Conservation (phyloP, 2,888 invertebrate species). For the Epistrophella euchroma region DNA sequence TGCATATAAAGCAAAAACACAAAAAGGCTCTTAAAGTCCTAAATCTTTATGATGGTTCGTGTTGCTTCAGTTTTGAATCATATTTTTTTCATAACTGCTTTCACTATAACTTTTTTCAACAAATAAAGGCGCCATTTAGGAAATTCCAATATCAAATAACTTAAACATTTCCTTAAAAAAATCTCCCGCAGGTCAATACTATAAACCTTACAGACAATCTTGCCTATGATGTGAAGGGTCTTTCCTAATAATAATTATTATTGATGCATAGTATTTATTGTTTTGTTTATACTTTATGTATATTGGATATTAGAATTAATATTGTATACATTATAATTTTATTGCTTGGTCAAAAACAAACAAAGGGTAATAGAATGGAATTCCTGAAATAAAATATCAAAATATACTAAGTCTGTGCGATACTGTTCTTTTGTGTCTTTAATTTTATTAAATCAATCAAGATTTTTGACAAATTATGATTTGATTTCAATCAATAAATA, state of each 20-base stretch:
- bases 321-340: conserved; percentile 20
- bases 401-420: neutral
- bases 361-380: neutral
- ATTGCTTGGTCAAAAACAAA: conserved; percentile 5
- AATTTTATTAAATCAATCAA: conserved; percentile 15
- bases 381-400: neutral
- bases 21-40: conserved; percentile 13
- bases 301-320: conserved; percentile 8
- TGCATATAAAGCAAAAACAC: neutral
- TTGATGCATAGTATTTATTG: too few relatives aligned
- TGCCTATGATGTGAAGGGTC: neutral
- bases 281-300: neutral
- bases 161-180: conserved; percentile 22
- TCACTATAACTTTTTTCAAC: neutral
- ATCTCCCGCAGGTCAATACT: conserved; percentile 8
- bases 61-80: conserved; percentile 26
- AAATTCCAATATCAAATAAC: neutral
- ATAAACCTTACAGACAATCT: neutral
- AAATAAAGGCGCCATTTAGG: conserved; percentile 9
- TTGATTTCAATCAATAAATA: conserved; percentile 16
- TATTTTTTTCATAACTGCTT: conserved; percentile 17
- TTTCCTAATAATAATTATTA: neutral
- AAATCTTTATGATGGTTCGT: conserved; percentile 24
- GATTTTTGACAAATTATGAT: conserved; percentile 27
- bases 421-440: neutral